Conservation (phyloP, 1,140 invertebrate genomes). For the Trachymyrmex cornetzi region DNA sequence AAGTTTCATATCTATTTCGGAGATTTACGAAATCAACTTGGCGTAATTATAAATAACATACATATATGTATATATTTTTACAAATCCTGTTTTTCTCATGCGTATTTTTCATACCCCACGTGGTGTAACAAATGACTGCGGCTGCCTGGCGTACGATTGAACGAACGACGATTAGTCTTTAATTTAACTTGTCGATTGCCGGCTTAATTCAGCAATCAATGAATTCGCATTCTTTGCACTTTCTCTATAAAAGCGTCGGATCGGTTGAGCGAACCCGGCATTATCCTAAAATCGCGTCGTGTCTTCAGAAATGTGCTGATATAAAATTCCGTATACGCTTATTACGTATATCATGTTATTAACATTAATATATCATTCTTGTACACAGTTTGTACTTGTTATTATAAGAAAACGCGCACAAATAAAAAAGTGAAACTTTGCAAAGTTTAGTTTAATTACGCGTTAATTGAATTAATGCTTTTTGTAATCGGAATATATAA, state of each 20-base stretch:
- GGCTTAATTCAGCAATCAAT: conserved; percentile 76
- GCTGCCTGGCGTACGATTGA: conserved; percentile 29
- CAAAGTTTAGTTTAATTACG: not conserved
- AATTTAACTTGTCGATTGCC: conserved; percentile 78
- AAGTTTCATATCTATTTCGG: not conserved
- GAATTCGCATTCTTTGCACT: conserved; percentile 44
- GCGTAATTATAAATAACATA: not conserved
- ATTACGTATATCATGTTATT: not conserved
- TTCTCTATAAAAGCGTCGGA: conserved; percentile 59
- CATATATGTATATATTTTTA: not conserved
- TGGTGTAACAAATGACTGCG: conserved; percentile 39
- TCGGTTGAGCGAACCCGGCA: conserved; percentile 3
- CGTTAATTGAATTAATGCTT: not conserved
- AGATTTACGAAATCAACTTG: not conserved
- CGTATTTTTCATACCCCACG: conserved; percentile 34
- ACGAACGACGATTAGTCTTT: conserved; percentile 74
- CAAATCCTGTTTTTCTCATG: conserved; percentile 17
- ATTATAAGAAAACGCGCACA: not conserved
- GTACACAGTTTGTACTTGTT: not conserved
- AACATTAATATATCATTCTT: not conserved
- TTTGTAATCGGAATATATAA: not conserved
- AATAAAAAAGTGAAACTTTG: not conserved
- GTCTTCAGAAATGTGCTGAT: not conserved
- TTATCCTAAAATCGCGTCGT: conserved; percentile 8
- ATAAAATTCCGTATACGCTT: not conserved